Conservation (phyloP, 2,113 vertebrate genomes). For the Cacatua alba region DNA sequence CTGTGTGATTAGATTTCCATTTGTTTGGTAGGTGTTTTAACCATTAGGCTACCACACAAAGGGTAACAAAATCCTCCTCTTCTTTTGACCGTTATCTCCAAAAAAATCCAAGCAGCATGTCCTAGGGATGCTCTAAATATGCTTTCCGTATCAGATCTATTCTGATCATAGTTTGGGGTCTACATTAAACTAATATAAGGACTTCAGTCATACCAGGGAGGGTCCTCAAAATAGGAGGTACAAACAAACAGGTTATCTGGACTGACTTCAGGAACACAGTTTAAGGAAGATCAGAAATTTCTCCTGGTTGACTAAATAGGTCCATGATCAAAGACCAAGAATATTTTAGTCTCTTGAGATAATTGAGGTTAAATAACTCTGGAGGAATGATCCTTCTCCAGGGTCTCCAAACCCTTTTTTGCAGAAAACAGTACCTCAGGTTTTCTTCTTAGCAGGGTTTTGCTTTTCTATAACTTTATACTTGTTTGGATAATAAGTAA, state of each 20-base stretch:
- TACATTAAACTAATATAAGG: background rate
- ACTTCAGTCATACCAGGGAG: background rate
- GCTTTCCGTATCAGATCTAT: background rate
- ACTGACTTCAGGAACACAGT: background rate
- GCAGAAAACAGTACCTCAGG: background rate
- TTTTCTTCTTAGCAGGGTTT: background rate
- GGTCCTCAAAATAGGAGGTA: background rate
- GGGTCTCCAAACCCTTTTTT: background rate
- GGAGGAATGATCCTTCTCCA: background rate
- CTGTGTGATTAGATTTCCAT: background rate
- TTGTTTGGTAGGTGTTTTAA: background rate
- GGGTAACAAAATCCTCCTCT: background rate
- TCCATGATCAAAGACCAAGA: background rate
- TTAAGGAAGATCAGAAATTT: background rate
- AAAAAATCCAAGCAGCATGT: background rate
- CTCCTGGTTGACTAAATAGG: background rate
- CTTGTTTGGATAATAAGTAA: background rate
- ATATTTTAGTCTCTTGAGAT: background rate
- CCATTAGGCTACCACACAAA: background rate
- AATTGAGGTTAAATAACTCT: rapidly evolving
- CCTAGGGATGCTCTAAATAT: background rate
- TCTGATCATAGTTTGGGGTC: background rate
- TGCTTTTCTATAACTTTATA: background rate
- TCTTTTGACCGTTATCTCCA: background rate
- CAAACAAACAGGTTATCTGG: background rate